phyloP scores from a whole-genome alignment of 2,113 vertebrate genomes.

The Eudorcas thomsonii region DNA sequence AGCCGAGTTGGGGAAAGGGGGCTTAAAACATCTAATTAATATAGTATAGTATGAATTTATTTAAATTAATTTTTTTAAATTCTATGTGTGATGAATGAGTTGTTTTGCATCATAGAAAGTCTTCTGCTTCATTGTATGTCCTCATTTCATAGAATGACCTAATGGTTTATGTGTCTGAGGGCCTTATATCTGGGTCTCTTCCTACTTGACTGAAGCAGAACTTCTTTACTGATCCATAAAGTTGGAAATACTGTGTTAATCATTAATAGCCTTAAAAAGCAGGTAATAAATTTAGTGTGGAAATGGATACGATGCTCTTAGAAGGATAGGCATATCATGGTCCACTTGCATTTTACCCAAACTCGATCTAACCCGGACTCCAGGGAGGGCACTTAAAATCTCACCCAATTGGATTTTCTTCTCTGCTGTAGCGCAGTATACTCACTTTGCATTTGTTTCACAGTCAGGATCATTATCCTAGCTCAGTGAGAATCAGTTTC shows the following conservation, averaged over 20 bases:
- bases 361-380: background rate
- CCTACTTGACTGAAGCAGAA: background rate
- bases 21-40: background rate
- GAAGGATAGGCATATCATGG: background rate
- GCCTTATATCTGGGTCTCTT: background rate
- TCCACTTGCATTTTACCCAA: background rate
- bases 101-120: background rate
- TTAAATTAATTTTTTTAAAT: background rate
- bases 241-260: background rate
- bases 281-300: background rate
- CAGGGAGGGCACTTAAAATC: background rate
- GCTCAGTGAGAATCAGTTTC: slow-evolving; percentile 52
- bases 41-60: background rate
- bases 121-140: background rate
- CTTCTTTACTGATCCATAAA: background rate
- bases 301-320: background rate
- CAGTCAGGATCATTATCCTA: slow-evolving; percentile 47
- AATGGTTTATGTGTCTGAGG: background rate
- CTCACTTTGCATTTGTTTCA: slow-evolving; percentile 28
- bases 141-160: background rate
- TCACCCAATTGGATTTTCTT: slow-evolving; percentile 29
- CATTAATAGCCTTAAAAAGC: background rate
- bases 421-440: background rate
- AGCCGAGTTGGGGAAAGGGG: background rate
- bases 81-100: background rate